phyloP scores from a whole-genome alignment of 2,113 vertebrate genomes.

The Pseudorectes ferrugineus region DNA sequence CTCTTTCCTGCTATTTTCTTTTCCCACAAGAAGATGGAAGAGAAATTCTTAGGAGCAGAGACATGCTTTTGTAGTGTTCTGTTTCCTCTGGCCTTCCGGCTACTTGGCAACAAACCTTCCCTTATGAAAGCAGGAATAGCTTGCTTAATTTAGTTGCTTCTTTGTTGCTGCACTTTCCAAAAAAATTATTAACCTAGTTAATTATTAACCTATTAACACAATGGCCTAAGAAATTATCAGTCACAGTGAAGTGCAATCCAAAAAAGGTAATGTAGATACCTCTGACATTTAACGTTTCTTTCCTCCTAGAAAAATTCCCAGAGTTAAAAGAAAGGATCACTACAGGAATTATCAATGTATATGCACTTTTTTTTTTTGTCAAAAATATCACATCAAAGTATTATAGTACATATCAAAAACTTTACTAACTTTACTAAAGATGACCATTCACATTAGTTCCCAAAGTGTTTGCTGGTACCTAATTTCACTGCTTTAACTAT shows the following conservation, averaged over 20 bases:
- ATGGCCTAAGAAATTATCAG: neutral
- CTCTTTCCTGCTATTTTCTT: constrained; percentile 8
- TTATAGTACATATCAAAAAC: neutral
- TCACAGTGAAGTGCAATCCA: neutral
- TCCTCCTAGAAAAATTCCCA: neutral
- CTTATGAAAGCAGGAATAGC: neutral
- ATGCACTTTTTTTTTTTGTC: neutral
- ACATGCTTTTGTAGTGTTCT: neutral
- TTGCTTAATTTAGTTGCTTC: neutral
- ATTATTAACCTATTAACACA: neutral
- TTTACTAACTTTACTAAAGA: neutral
- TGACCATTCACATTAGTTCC: neutral
- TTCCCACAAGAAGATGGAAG: neutral
- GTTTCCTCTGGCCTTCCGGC: neutral
- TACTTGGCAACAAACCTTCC: neutral
- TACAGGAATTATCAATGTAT: neutral
- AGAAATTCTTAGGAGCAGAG: neutral
- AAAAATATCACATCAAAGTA: neutral
- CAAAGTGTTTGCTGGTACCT: neutral
- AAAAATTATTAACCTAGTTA: neutral
- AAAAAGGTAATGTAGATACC: neutral
- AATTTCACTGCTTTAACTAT: neutral
- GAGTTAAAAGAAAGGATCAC: neutral
- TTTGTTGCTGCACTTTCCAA: neutral
- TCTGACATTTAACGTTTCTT: neutral